Evolutionary conservation across 2,113 vertebrate genomes (phyloP), one percentile per base, ranked within the genome.

Genomic region (Nycticryphes semicollaris): DNA sequence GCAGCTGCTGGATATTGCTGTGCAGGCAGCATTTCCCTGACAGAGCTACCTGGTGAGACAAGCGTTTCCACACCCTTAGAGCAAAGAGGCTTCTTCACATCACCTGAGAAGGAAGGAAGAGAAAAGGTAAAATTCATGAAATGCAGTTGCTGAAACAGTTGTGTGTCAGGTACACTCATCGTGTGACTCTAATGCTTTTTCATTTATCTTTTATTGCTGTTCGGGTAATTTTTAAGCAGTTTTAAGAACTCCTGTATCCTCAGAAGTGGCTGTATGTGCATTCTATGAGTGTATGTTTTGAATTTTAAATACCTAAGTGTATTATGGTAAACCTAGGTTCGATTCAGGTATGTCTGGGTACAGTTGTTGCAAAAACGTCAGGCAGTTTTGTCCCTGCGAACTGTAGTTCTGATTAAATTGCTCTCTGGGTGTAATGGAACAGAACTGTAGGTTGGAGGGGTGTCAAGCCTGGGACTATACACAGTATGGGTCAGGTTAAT

Each of bases 121-220:
- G 33, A 87, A 84, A 81, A 96, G 93, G 96, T 97, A 97, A 95
- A 75, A 79, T 35, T 74, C 51, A 62, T 24, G 53, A 95, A 84
- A 90, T 23, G 43, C 28, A 48, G 45, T 66, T 72, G 39, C 66
- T 85, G n/a, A 75, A 72, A 70, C 5, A 57, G 56, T 30, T 48
- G 12, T 41, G 8, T 27, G 39, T 62, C 13, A 1, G 35, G 30
- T 67, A 27, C 0, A 3, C 10, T 86, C 12, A 51, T 16, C 9
- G 15, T 75, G n/a, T 60, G 56, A 77, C 27, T 70, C 33, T 25
- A n/a, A 74, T 41, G 41, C 47, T 87, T 92, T 56, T 47, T 75
- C 16, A 45, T 73, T 78, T 68, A 73, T 35, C 14, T 86, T 84
- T 74, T 48, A 13, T 20, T 59, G 35, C 20, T 76, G 28, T 20